Conservation (phyloP, 2,113 vertebrate genomes). For the Microtus richardsoni region DNA sequence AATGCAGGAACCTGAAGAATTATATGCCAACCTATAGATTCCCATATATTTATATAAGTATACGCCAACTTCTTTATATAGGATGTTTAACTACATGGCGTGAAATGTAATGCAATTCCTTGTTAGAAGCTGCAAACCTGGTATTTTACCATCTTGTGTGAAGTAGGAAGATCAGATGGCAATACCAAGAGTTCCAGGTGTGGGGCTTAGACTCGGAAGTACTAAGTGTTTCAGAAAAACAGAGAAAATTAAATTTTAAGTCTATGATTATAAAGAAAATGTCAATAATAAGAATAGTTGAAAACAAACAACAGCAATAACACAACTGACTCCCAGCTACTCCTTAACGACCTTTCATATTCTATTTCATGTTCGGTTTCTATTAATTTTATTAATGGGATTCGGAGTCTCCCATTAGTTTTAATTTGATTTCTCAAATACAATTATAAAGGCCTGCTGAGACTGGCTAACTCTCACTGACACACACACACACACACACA, state of each 20-base stretch:
- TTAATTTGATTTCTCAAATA: conserved; percentile 14
- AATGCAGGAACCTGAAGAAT: not conserved
- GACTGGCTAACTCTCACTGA: not conserved
- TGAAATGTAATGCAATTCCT: not conserved
- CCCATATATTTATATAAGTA: not conserved
- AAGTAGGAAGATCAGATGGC: not conserved
- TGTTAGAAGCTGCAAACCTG: not conserved
- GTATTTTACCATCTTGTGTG: not conserved
- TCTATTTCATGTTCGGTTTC: not conserved
- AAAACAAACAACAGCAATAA: not conserved
- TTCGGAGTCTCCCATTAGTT: not conserved
- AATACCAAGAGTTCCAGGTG: not conserved
- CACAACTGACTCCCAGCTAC: not conserved
- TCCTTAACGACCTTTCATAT: not conserved
- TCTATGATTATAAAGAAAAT: not conserved
- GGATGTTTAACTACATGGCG: not conserved
- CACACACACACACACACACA: not conserved
- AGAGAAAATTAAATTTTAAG: not conserved
- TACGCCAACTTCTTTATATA: not conserved
- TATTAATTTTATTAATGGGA: not conserved
- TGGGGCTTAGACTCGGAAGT: not conserved
- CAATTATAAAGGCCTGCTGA: not conserved
- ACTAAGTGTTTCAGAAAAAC: not conserved
- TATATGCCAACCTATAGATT: not conserved
- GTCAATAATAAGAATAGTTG: not conserved